A percentile compares a stretch with the other conserved stretches of the same genome.
Evolutionary conservation across 2,113 vertebrate species (phyloP).

Genomic region (Hyperopisus bebe): DNA sequence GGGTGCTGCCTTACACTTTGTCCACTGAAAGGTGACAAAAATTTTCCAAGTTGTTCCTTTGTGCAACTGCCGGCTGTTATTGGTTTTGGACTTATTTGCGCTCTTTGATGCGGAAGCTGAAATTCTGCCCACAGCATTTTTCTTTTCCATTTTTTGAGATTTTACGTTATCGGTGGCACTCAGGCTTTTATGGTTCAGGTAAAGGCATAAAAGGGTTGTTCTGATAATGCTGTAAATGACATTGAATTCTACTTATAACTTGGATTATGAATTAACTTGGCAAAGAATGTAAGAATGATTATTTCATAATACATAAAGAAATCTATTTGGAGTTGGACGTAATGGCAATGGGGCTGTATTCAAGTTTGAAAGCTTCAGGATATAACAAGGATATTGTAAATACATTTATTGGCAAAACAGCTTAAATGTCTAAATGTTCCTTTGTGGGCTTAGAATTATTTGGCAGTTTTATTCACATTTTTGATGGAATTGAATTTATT

Average conservation of each 20-base stretch:
- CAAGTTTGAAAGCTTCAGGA: not conserved
- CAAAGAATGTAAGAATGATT: constrained; percentile 17
- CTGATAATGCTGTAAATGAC: not conserved
- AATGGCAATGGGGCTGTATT: not conserved
- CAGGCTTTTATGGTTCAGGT: constrained; percentile 2
- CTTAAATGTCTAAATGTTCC: not conserved
- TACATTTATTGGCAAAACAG: not conserved
- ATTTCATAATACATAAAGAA: constrained; percentile 5
- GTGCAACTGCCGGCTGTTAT: not conserved
- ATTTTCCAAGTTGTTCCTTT: constrained; percentile 4
- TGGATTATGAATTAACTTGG: not conserved
- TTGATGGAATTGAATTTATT: not conserved
- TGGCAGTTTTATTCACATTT: constrained; percentile 15
- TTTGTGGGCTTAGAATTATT: constrained; percentile 12
- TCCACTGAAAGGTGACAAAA: not conserved
- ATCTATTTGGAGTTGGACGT: not conserved
- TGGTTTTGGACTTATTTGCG: not conserved
- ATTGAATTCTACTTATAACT: not conserved
- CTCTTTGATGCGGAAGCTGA: not conserved
- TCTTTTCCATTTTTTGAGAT: not conserved
- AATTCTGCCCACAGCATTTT: not conserved
- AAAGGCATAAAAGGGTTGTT: not conserved
- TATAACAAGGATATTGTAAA: not conserved
- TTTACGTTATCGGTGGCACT: constrained; percentile 2
- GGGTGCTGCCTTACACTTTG: not conserved